Conservation (phyloP, 2,888 invertebrate genomes). For the Agrilus cyanescens region DNA sequence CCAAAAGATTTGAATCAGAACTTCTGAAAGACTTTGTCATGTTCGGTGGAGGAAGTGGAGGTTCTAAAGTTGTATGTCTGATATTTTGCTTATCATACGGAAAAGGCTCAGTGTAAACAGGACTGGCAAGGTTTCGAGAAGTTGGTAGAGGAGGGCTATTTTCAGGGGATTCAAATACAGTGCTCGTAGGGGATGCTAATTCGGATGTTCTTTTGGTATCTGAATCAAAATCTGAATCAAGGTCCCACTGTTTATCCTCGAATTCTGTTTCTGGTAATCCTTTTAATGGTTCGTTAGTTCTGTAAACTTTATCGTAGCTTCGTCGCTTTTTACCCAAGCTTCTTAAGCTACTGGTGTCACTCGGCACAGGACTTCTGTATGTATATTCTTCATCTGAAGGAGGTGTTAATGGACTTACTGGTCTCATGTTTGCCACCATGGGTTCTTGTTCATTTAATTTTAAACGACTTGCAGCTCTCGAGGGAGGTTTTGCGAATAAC, state of each 20-base stretch:
- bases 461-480: slow-evolving; percentile 18
- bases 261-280: slow-evolving; percentile 64
- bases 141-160: slow-evolving; percentile 4
- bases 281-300: slow-evolving; percentile 70
- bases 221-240: slow-evolving; percentile 36
- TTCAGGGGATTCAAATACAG: slow-evolving; percentile 13
- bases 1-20: slow-evolving; percentile 16
- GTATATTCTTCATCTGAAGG: slow-evolving; percentile 22
- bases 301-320: slow-evolving; percentile 70
- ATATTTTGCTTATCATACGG: slow-evolving; percentile 7
- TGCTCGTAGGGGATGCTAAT: slow-evolving; percentile 4
- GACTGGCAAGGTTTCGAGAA: background rate
- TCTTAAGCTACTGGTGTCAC: slow-evolving; percentile 20
- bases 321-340: slow-evolving; percentile 46
- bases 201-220: background rate
- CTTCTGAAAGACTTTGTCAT: slow-evolving; percentile 13
- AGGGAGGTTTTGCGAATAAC: slow-evolving; percentile 28
- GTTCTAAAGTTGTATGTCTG: background rate
- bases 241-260: slow-evolving; percentile 69
- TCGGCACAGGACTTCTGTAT: slow-evolving; percentile 21
- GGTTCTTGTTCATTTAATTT: slow-evolving; percentile 17
- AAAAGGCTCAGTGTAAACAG: slow-evolving; percentile 2
- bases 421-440: slow-evolving; percentile 6
- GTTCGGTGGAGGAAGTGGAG: slow-evolving; percentile 15
- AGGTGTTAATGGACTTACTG: slow-evolving; percentile 14